Evolutionary conservation across 2,113 vertebrate species (phyloP), one percentile per base, ranked within the genome.

Genomic region (Amia ocellicauda): DNA sequence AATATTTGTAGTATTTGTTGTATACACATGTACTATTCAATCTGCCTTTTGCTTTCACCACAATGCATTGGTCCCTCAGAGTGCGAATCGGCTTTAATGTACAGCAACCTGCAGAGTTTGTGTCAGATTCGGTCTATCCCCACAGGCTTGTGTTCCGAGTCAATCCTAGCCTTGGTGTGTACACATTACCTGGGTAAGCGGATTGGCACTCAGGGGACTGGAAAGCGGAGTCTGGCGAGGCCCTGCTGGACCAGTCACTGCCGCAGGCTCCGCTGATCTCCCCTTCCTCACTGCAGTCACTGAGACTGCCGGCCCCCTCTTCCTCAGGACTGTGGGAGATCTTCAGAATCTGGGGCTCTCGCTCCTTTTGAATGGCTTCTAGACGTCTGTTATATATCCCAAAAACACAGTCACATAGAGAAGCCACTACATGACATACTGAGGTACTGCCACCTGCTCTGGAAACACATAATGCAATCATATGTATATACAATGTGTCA

Each of bases 381-480:
- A 88, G 79, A 63, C 74, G 83, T 63, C 94, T 96, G 71, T 57
- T 63, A 74, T 56, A 20, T n/a, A n/a, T n/a, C n/a, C n/a, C 17
- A 70, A 17, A 52, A 20, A 62, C 4, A 62, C 19, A 59, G 20
- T 64, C 4, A 63, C 2, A 52, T 22, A 0, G 17, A 66, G 26
- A 52, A 41, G n/a, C 40, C 8, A 27, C 19, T 52, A 24, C 36
- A 56, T n/a, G 36, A 3, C 42, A 57, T 40, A n/a, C n/a, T n/a
- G n/a, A n/a, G n/a, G n/a, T n/a, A n/a, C n/a, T n/a, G n/a, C n/a
- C n/a, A n/a, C n/a, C n/a, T n/a, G n/a, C n/a, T n/a, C n/a, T n/a
- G n/a, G n/a, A n/a, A n/a, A 61, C 8, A 31, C 20, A 62, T 8
- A 49, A 24, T 36, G 9, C 49, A 29, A 41, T 45, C 19, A 27